A percentile compares a stretch with the other conserved stretches of the same genome.
These are phyloP conservation scores for Pangasius mekongensis DNA, from an alignment of 2,797 vertebrate species.

Conservation along the genomic window DNA sequence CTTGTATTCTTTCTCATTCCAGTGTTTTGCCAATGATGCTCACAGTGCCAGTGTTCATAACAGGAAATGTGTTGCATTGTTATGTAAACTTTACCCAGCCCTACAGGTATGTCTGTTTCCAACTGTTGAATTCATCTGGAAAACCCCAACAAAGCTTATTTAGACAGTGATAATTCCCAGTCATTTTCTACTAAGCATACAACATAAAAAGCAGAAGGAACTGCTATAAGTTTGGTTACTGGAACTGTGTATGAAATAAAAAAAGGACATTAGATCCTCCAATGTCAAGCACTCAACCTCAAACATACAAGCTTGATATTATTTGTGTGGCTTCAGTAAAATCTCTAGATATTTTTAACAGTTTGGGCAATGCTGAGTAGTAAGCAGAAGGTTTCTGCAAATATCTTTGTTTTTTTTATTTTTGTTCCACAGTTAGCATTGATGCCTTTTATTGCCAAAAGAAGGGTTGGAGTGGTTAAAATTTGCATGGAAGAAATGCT, in stretches of 20 bases:
- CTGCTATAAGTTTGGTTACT: background rate
- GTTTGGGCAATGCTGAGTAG: background rate
- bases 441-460: background rate
- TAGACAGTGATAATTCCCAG: background rate
- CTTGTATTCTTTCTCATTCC: constrained; percentile 26
- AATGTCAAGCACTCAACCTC: background rate
- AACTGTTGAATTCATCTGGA: background rate
- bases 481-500: background rate
- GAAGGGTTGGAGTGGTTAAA: background rate
- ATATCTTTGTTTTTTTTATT: constrained; percentile 4
- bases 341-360: background rate
- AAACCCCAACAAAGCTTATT: background rate
- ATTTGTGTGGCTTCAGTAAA: background rate
- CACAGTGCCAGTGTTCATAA: constrained; percentile 80
- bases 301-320: background rate
- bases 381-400: background rate
- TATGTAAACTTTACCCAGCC: constrained; percentile 81
- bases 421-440: no score
- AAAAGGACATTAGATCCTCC: background rate
- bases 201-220: background rate
- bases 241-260: background rate
- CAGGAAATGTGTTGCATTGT: constrained; percentile 79
- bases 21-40: constrained; percentile 83
- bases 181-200: background rate
- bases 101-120: constrained; percentile 76